These are phyloP conservation scores for Catagonus wagneri DNA, from an alignment of 2,113 vertebrate species.

Conservation along the genomic window DNA sequence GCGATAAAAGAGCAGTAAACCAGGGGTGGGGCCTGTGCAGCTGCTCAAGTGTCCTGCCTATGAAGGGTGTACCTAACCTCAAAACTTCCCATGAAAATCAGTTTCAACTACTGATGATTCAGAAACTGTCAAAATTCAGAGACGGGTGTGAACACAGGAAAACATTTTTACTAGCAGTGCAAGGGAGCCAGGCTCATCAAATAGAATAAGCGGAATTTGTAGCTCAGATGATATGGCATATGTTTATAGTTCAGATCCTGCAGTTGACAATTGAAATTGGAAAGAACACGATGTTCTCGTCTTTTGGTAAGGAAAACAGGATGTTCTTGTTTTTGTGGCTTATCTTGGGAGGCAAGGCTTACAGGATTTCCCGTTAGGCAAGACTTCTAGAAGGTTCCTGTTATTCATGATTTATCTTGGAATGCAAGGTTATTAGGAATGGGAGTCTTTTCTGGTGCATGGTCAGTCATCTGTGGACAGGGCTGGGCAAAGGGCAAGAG, in stretches of 20 bases:
- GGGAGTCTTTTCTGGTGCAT: background rate
- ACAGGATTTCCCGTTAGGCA: constrained; percentile 54
- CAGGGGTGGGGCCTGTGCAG: background rate
- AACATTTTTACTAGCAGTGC: constrained; percentile 8
- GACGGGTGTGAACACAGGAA: background rate
- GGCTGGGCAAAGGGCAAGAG: background rate
- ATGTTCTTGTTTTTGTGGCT: constrained; percentile 62
- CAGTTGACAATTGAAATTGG: background rate
- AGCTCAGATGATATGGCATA: background rate
- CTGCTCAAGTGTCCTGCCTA: background rate
- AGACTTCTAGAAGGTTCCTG: constrained; percentile 46
- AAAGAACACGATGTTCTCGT: constrained; percentile 36
- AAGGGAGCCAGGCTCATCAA: background rate
- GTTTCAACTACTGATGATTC: background rate
- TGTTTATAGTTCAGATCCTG: constrained; percentile 44
- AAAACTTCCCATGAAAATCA: background rate
- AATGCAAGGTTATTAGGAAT: constrained; percentile 12
- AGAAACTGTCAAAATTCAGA: background rate
- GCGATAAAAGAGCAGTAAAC: background rate
- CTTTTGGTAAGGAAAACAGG: constrained; percentile 56
- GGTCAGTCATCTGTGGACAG: background rate
- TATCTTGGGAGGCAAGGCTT: constrained; percentile 49
- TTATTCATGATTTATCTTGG: constrained; percentile 53
- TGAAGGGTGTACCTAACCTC: background rate
- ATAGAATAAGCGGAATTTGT: constrained; percentile 6